Evolutionary conservation across 92 coral and sea anemone species (phyloP), one percentile per base, ranked within the genome.

Genomic region (Hydrozoanthus gracilis): DNA sequence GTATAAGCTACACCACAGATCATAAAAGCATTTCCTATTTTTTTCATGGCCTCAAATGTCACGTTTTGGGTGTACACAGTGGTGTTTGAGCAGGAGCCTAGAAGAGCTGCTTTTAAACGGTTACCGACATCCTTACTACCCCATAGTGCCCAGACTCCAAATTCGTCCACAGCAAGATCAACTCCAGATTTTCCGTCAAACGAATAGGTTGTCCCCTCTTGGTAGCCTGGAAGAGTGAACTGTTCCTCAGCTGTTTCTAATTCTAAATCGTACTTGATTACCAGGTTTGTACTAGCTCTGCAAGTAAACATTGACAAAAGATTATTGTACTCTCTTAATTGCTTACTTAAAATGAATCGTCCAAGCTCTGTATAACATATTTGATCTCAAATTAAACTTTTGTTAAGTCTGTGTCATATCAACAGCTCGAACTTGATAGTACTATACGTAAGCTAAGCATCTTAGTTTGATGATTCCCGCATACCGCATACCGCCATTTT

Each of bases 1-100:
- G 85, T 80, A 48, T 80, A 80, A 11, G 65, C 51, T 7, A 80
- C 85, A 48, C 85, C 85, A 65, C 85, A 80, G 85, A 80, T 65
- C n/a, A 80, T 58, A 49, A 80, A 80, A 3, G 85, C 73, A n/a
- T 80, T 80, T 49, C 85, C 85, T 4, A 80, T 80, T 47, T 6
- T 4, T 0, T 80, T 62, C 73, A 62, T 65, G 8, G 62, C 17
- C 52, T 15, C 35, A 16, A 73, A 9, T 3, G 85, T 80, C 60
- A 80, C 48, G 49, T 80, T 80, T 73, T 73, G 65, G 3, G 85
- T 48, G 20, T 80, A 17, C 6, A 10, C 55, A n/a, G 74, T 80
- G 73, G 47, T 49, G 51, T 80, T 62, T 48, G 85, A n/a, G 55
- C 73, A 48, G 16, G 85, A 52, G 16, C 62, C 74, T 0, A 80